These are phyloP conservation scores for Rhodeus uyekii DNA, from an alignment of 2,797 vertebrate genomes.

Conservation along the genomic window DNA sequence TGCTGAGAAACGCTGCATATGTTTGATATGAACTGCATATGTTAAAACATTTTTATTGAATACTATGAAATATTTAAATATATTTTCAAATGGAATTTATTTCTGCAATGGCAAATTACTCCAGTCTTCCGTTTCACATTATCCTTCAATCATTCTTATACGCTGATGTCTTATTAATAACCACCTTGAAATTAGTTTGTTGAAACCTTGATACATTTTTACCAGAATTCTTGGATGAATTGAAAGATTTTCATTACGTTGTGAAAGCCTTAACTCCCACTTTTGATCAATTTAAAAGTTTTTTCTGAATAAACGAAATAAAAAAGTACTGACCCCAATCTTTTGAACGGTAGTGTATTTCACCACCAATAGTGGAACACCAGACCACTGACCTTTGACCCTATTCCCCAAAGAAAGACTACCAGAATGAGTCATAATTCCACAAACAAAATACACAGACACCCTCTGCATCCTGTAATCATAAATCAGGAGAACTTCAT, in stretches of 20 bases:
- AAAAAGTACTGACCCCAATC: neutral
- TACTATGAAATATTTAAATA: no score
- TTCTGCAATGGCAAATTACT: neutral
- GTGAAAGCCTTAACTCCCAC: no score
- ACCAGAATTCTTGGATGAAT: neutral
- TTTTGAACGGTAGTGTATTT: neutral
- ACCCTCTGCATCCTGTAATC: constrained; percentile 19
- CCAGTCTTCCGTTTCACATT: neutral
- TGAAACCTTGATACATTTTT: neutral
- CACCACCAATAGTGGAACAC: neutral
- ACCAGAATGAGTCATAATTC: constrained; percentile 19
- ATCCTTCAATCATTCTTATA: neutral
- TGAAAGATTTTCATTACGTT: neutral
- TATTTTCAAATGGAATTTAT: neutral
- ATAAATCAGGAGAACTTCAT: constrained; percentile 5
- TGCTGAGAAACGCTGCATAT: neutral
- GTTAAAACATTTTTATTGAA: no score
- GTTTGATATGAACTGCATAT: no score
- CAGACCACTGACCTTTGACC: neutral
- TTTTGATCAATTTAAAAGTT: neutral
- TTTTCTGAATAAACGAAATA: neutral
- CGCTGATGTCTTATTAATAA: neutral
- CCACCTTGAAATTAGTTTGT: neutral
- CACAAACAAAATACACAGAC: constrained; percentile 4
- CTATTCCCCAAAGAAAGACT: neutral